phyloP scores from a whole-genome alignment of 2,113 vertebrate species.

The Climacteris rufus region DNA sequence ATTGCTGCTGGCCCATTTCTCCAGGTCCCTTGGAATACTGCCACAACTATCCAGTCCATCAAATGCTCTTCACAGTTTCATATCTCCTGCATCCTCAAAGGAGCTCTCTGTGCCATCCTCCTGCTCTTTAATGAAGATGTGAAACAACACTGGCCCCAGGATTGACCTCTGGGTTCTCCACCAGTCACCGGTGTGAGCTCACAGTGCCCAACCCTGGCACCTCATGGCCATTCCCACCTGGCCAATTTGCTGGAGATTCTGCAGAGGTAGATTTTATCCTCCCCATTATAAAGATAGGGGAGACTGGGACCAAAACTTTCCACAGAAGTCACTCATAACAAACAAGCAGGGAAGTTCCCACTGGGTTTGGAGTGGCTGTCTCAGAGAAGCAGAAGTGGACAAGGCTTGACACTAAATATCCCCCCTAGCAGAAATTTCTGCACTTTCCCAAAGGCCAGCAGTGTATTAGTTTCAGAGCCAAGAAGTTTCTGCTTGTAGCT shows the following conservation, averaged over 20 bases:
- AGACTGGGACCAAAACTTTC: neutral
- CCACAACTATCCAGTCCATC: neutral
- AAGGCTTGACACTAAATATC: neutral
- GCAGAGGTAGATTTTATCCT: neutral
- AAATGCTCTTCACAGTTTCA: accelerated
- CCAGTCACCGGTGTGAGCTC: neutral
- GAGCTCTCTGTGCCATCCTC: neutral
- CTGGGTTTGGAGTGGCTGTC: neutral
- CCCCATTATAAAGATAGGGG: accelerated
- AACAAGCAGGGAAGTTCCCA: neutral
- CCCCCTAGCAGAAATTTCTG: neutral
- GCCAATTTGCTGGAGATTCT: neutral
- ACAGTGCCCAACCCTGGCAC: neutral
- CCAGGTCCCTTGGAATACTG: neutral
- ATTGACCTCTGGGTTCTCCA: neutral
- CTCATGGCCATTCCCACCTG: neutral
- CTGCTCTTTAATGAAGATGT: neutral
- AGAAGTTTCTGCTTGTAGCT: neutral
- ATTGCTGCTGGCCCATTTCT: neutral
- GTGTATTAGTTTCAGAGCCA: neutral
- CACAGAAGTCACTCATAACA: neutral
- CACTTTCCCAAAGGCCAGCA: neutral
- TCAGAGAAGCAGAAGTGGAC: neutral
- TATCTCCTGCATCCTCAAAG: neutral
- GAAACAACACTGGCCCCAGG: accelerated